Base-by-base conservation (phyloP, 2,888 invertebrate species). In the Zaprionus obscuricornis region DNA sequence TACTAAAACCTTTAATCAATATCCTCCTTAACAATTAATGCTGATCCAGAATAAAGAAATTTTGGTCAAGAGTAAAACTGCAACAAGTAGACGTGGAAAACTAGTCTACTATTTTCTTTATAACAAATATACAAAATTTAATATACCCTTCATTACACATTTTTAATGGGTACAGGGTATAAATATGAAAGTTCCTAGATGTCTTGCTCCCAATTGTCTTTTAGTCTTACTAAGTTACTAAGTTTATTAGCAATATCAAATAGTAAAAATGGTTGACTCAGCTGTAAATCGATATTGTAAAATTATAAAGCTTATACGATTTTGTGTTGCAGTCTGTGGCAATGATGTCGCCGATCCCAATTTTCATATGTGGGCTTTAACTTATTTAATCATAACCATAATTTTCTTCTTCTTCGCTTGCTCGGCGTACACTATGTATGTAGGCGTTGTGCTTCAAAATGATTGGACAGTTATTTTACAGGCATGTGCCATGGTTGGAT, bases 381-480 rank as follows among this genome's bases (percentile, higher is more conserved):
- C 85, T 0, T 85, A 75, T 24, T 1, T 37, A 0, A 49, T 83
- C 0, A 42, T 75, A 0, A 1, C n/a, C 1, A 26, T 64, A 0
- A 59, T 69, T 2, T 24, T 55, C 3, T 13, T 45, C 3, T 85
- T 57, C 4, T 79, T 69, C 2, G 33, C 13, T 8, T 74, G 70
- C 7, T 74, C 84, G 1, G 24, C 40, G 0, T 87, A 87, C 34
- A 87, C 87, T 0, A 49, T 87, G 1, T 85, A 85, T 20, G 46
- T 71, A 18, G 86, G 82, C 0, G 26, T 77, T 1, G 18, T 72
- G 0, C 1, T 76, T 0, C 39, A 81, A 1, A 45, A 59, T 0
- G 81, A 87, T 13, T 75, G 71, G 66, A 81, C 71, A 0, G 49
- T 69, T 0, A 67, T 87, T 5, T 42, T 87, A 1, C 71, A 85